Base-by-base conservation (phyloP, 2,797 vertebrate genomes). In the Merluccius polli region DNA sequence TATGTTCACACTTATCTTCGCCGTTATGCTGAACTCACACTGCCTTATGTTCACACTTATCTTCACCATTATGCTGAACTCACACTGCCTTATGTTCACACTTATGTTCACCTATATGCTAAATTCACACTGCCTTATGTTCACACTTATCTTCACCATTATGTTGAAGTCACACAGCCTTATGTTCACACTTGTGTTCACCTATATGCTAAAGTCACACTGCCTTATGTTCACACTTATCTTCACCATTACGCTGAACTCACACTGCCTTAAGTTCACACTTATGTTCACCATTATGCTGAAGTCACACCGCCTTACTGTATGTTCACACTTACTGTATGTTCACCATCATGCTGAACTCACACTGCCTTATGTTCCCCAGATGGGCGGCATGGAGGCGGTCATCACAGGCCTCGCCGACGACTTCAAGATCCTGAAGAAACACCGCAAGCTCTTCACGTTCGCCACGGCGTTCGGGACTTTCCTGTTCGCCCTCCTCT, bases 341-440 rank as follows among this genome's bases (percentile, higher is more conserved):
- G 36, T 38, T 38, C 36, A 38, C 36, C 36, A 12, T 21, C 1
- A 21, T 52, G 44, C 44, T 8, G 5, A 21, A 52, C 5, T 52
- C 44, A 21, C 44, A 52, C 44, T 52, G 44, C 16, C n/a, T 52
- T 52, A 21, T 52, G 44, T 52, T 21, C 44, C 18, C 36, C 88
- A 99, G 98, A 99, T 99, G 98, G 98, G 98, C 0, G 98, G 98
- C 70, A 99, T 99, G 98, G 98, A 99, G 82, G 98, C 98, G 0
- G 95, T 99, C 78, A 95, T 99, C 92, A 99, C 98, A 0, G 98
- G 98, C 69, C 91, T 99, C 73, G 92, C 96, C 0, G 98, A 99
- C 30, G 98, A 99, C 86, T 98, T 97, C 85, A 95, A 95, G 84
- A 90, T 98, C 80, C 93, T 99, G 63, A 98, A 97, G 89, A 94